Conservation (phyloP, 1,140 invertebrate species). For the Conus ventricosus region DNA sequence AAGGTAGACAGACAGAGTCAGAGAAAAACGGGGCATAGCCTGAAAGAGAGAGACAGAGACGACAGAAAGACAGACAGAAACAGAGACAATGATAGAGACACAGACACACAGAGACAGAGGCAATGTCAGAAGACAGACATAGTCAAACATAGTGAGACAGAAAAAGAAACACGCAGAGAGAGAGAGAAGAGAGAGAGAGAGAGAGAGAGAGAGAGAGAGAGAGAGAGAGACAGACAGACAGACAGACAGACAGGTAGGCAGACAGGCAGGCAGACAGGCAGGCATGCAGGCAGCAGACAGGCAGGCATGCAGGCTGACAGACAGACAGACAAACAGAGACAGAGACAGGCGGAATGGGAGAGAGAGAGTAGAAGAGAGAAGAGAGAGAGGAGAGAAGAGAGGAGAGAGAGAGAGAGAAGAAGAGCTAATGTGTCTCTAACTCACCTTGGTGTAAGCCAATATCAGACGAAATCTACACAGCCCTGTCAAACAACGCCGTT, state of each 20-base stretch:
- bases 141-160: neutral
- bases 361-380: neutral
- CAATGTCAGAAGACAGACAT: neutral
- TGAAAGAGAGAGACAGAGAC: neutral
- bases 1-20: neutral
- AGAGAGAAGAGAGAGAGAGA: neutral
- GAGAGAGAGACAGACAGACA: neutral
- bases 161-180: neutral
- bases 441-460: neutral
- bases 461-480: no score
- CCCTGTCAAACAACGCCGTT: no score
- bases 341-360: neutral
- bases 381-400: conserved; percentile 18
- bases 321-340: neutral
- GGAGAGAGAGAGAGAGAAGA: neutral
- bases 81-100: neutral
- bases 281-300: neutral
- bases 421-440: neutral
- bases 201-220: neutral
- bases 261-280: neutral
- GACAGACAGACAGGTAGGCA: neutral
- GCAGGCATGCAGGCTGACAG: neutral
- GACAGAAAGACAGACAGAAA: neutral
- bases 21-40: no score
- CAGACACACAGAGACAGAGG: neutral